Evolutionary conservation across 2,113 vertebrate species (phyloP), one percentile per base, ranked within the genome.

Genomic region (Mystacornis crossleyi): DNA sequence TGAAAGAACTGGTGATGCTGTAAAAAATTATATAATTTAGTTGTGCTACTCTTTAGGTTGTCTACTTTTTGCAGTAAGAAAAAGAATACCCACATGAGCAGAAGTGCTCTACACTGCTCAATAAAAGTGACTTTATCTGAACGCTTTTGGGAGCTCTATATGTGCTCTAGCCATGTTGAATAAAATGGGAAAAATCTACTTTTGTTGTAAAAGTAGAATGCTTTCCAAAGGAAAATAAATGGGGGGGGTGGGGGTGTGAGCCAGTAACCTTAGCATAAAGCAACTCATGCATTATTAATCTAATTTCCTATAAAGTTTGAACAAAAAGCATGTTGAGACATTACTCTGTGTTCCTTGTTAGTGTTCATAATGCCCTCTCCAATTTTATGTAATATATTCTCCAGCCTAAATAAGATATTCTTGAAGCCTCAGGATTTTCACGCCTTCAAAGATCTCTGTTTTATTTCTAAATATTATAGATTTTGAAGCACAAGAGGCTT

Each of bases 391-490:
- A 96, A 91, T 57, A 34, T 82, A 87, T 91, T 94, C 58, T 95
- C 78, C 77, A 81, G 72, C 72, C 62, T 92, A 93, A 95, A 82
- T 96, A 93, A 93, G 79, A 94, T 93, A 92, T 87, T 90, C 73
- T 55, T 67, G 78, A 96, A 96, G 82, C 94, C 70, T 95, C 62
- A 61, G 92, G 91, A 92, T 94, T 96, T 92, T 89, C 82, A 91
- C 0, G 14, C 64, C 86, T 97, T 96, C 81, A 96, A 89, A 96
- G 84, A 74, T 90, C 55, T 82, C 79, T 85, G 65, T 95, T 95
- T 96, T 87, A 78, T 96, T 97, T 97, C 90, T 89, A 95, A 97
- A 93, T 93, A 92, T 92, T 95, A 95, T 89, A 91, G 90, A 89
- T 95, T 96, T 97, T 93, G 85, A 96, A 96, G 90, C 70, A 96